Base-by-base conservation (phyloP, 2,888 invertebrate species). In the Dasypolia templi region DNA sequence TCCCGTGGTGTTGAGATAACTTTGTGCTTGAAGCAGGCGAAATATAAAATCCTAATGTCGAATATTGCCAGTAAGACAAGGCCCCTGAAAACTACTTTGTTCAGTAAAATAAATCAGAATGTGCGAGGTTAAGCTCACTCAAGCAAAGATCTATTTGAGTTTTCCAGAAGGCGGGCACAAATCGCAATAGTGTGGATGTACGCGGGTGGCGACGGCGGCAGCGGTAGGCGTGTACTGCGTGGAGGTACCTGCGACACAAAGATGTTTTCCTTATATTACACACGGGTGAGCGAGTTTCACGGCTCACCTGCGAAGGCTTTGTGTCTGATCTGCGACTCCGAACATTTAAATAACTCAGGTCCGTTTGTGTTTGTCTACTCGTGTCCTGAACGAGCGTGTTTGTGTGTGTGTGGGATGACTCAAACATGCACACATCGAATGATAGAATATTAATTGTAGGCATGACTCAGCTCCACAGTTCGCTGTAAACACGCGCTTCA, bases 311-410 rank as follows among this genome's bases (percentile, higher is more conserved):
- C 70, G 64, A 39, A 56, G 64, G 75, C 84, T 84, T 84, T 84
- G 79, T 79, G 74, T 84, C 72, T 74, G 75, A 76, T 76, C 75
- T 73, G 69, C 72, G 82, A 84, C 79, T 79, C 63, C 76, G 72
- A 82, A 74, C 77, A 77, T 77, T 84, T 79, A 79, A 84, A 84
- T 84, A 82, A 84, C 84, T 84, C 71, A 75, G 70, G 46, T 55
- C 51, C 64, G 64, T 53, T 79, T 77, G 79, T 84, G 75, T 77
- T 79, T 82, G 82, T 75, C 77, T 77, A 82, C 61, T 65, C 68
- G 58, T 69, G 56, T n/a, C 42, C 42, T 11, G 44, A 42, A 7
- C n/a, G 61, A 42, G 35, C 32, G 44, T 14, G 44, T 29, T 26
- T 9, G n/a, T 17, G 53, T 17, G 49, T 29, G 61, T 26, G 62